Conservation (phyloP, 2,113 vertebrate genomes). For the Scortum barcoo region DNA sequence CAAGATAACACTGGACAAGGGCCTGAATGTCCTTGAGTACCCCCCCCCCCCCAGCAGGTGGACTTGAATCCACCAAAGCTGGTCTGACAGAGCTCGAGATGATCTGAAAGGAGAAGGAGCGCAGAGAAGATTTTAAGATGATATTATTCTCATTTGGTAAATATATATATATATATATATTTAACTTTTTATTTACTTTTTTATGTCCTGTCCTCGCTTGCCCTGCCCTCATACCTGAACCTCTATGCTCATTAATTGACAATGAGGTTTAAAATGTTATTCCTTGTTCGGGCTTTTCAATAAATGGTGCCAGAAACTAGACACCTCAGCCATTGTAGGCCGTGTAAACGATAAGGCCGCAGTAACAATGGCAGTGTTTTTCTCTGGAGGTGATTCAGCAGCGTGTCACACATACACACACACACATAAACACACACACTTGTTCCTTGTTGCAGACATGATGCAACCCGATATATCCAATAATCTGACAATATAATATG, state of each 20-base stretch:
- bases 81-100: background rate
- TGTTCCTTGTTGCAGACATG: background rate
- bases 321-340: constrained; percentile 67
- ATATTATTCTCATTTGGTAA: background rate
- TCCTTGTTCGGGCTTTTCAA: constrained; percentile 66
- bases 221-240: constrained; percentile 1
- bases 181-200: no score
- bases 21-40: no score
- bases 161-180: no score
- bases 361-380: constrained; percentile 53
- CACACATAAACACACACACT: background rate
- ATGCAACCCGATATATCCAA: background rate
- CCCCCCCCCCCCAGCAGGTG: background rate
- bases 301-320: constrained; percentile 67
- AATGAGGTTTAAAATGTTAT: constrained; percentile 73
- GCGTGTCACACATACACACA: constrained; percentile 11
- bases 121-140: background rate
- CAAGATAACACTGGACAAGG: background rate
- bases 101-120: background rate
- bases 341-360: constrained; percentile 71
- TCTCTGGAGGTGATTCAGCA: constrained; percentile 49
- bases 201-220: background rate
- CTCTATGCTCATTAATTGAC: constrained; percentile 62
- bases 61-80: background rate
- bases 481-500: background rate